Conservation (phyloP, 2,113 vertebrate species). For the Paradisaea rubra region DNA sequence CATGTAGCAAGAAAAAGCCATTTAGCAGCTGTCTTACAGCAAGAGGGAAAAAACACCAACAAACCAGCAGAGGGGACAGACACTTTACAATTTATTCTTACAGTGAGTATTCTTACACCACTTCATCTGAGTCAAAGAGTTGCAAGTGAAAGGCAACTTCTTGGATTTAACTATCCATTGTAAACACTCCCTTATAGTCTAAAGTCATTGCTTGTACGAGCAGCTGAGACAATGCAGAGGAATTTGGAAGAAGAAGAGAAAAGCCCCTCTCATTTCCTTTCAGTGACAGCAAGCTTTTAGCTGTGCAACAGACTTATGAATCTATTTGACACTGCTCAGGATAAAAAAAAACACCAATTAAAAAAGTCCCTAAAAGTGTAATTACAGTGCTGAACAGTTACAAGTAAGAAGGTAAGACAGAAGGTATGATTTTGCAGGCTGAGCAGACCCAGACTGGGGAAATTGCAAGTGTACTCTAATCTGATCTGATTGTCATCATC, state of each 20-base stretch:
- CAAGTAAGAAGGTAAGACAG: neutral
- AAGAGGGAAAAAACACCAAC: neutral
- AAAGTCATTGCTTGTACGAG: neutral
- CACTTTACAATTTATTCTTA: neutral
- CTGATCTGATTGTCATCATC: neutral
- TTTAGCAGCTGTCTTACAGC: neutral
- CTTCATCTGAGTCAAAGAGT: neutral
- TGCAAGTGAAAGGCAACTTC: neutral
- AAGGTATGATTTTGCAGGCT: neutral
- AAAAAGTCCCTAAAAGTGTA: neutral
- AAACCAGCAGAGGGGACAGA: neutral
- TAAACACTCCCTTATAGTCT: neutral
- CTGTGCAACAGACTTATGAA: neutral
- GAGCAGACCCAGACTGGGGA: neutral
- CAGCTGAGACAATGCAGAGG: neutral
- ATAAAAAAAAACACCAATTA: neutral
- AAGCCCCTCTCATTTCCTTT: neutral
- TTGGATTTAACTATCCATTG: neutral
- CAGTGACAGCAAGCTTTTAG: neutral
- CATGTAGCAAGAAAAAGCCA: neutral
- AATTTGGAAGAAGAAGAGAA: neutral
- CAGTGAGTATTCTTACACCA: neutral
- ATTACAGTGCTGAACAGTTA: neutral
- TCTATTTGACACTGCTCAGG: neutral
- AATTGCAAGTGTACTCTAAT: neutral